A percentile compares a stretch with the other conserved stretches of the same genome.
Conservation (phyloP, 2,113 vertebrate genomes). For the Cyanoramphus novaezelandiae region DNA sequence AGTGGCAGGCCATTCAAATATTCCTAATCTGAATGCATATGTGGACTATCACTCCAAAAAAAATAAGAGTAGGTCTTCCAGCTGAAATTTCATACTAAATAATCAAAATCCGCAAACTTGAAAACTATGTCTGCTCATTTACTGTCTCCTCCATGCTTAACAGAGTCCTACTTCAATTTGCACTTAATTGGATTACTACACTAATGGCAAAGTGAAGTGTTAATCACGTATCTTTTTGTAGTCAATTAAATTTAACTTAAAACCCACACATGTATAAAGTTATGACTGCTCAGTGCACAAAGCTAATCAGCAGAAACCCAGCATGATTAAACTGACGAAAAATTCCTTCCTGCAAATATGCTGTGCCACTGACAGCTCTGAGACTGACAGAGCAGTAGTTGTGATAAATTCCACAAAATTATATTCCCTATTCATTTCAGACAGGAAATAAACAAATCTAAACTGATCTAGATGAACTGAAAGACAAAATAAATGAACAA, state of each 20-base stretch:
- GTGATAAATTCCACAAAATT: background rate
- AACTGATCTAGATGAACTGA: background rate
- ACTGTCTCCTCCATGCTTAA: background rate
- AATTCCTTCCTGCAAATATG: background rate
- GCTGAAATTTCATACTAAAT: background rate
- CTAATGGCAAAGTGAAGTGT: background rate
- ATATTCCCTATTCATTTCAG: background rate
- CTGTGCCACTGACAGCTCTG: background rate
- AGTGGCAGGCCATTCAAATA: background rate
- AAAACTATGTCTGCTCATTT: background rate
- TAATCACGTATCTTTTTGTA: background rate
- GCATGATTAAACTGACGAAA: background rate
- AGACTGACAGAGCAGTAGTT: background rate
- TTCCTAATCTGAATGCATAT: background rate
- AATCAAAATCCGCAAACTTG: background rate
- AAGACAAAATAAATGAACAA: background rate
- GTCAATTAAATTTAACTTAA: background rate
- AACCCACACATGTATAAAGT: background rate
- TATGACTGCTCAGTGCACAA: background rate
- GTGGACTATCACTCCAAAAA: background rate
- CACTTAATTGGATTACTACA: background rate
- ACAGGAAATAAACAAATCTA: background rate
- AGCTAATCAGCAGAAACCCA: background rate
- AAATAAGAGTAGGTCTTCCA: background rate
- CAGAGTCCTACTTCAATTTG: background rate